These are phyloP conservation scores for Euplexia lucipara DNA, from an alignment of 2,888 invertebrate species.

Conservation along the genomic window DNA sequence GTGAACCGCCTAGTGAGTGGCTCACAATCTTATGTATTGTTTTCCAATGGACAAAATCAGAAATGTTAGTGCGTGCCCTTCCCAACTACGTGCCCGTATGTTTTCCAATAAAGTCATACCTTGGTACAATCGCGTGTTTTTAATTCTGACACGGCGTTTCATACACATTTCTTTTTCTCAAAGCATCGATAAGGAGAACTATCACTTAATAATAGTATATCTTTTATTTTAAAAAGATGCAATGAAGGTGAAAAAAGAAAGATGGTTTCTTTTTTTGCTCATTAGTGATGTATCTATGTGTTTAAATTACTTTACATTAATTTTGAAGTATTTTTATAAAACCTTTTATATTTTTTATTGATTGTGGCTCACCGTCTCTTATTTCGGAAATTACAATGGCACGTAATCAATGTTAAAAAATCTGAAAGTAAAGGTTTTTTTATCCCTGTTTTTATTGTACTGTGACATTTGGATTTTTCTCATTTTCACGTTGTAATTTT, in stretches of 20 bases:
- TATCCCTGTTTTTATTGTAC: too few species aligned
- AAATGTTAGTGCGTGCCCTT: neutral
- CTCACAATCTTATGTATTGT: too few species aligned
- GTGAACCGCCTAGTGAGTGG: neutral
- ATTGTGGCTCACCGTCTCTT: neutral
- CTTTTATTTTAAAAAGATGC: conserved; percentile 8
- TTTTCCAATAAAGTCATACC: conserved; percentile 19
- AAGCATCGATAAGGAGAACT: conserved; percentile 31
- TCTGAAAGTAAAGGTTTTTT: too few species aligned
- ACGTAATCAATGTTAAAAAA: too few species aligned
- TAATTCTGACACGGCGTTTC: conserved; percentile 28
- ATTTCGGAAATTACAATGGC: too few species aligned
- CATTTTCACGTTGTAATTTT: too few species aligned
- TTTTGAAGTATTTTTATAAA: neutral
- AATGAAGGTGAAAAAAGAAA: conserved; percentile 17
- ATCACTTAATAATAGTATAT: conserved; percentile 34
- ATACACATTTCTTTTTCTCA: conserved; percentile 50
- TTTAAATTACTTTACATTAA: neutral
- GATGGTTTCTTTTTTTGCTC: conserved; percentile 10
- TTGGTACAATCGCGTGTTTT: conserved; percentile 28
- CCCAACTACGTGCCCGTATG: conserved; percentile 15
- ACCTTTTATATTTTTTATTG: neutral
- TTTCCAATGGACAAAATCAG: too few species aligned
- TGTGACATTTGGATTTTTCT: too few species aligned
- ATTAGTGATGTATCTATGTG: conserved; percentile 12